A percentile compares a stretch with the other conserved stretches of the same genome.
phyloP scores from a whole-genome alignment of 2,888 invertebrate genomes.

The Polydrusus tereticollis region DNA sequence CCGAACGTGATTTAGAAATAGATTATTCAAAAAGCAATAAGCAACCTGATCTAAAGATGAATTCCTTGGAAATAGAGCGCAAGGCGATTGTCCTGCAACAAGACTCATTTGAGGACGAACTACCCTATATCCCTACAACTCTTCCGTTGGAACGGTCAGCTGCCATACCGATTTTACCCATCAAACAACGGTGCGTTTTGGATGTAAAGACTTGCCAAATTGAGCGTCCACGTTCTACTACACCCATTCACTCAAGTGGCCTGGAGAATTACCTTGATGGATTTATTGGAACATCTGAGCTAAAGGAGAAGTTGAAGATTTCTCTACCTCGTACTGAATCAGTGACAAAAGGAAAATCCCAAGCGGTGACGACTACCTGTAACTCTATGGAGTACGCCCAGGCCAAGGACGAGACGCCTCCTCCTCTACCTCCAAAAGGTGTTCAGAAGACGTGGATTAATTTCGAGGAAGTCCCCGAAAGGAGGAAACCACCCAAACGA shows the following conservation, averaged over 20 bases:
- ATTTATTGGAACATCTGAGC: slow-evolving; percentile 54
- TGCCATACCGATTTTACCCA: slow-evolving; percentile 84
- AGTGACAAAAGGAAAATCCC: slow-evolving; percentile 63
- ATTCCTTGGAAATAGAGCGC: slow-evolving; percentile 78
- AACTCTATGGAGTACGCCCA: slow-evolving; percentile 34
- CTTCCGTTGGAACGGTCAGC: slow-evolving; percentile 87
- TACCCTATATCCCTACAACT: slow-evolving; percentile 92
- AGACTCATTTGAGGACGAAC: slow-evolving; percentile 86
- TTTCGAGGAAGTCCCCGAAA: slow-evolving; percentile 88
- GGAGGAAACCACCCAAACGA: slow-evolving; percentile 83
- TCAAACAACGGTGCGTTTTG: slow-evolving; percentile 76
- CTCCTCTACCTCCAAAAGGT: slow-evolving; percentile 68
- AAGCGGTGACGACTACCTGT: slow-evolving; percentile 30
- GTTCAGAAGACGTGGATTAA: slow-evolving; percentile 81
- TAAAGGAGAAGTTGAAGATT: slow-evolving; percentile 22
- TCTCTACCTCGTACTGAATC: slow-evolving; percentile 59
- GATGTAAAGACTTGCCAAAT: slow-evolving; percentile 79
- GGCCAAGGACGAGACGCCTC: slow-evolving; percentile 60
- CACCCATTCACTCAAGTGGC: slow-evolving; percentile 79
- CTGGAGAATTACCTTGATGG: slow-evolving; percentile 78
- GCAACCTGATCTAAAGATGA: slow-evolving; percentile 61
- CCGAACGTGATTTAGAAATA: slow-evolving; percentile 78
- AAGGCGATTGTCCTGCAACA: slow-evolving; percentile 82
- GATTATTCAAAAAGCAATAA: slow-evolving; percentile 62
- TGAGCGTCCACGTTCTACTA: slow-evolving; percentile 80